These are phyloP conservation scores for Drosophila neotestacea DNA, from an alignment of 2,888 invertebrate species.

Conservation along the genomic window DNA sequence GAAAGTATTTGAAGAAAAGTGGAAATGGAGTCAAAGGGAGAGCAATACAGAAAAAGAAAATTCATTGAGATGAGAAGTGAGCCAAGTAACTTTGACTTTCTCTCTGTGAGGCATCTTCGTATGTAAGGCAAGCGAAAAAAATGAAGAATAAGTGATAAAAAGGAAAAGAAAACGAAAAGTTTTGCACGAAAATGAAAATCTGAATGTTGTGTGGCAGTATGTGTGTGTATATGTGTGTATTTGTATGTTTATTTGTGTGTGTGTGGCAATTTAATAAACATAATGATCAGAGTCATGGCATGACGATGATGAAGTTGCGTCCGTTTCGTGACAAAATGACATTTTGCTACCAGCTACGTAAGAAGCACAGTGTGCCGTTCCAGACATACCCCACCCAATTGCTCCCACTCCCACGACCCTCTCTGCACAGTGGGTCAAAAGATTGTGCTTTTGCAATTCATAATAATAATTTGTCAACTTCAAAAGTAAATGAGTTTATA, in stretches of 20 bases:
- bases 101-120: constrained; percentile 35
- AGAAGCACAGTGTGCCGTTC: constrained; percentile 13
- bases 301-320: constrained; percentile 58
- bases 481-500: no score
- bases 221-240: constrained; percentile 39
- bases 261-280: constrained; percentile 72
- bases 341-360: constrained; percentile 61
- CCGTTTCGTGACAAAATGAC: constrained; percentile 79
- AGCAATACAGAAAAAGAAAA: neutral
- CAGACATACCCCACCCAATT: constrained; percentile 31
- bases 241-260: constrained; percentile 38
- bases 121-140: neutral
- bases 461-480: no score
- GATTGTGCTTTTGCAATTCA: no score
- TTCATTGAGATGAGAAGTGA: constrained; percentile 32
- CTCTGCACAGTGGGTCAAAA: no score
- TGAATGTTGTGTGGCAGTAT: constrained; percentile 26
- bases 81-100: constrained; percentile 44
- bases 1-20: constrained; percentile 17
- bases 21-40: neutral
- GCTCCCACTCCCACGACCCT: constrained; percentile 2
- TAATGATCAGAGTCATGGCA: constrained; percentile 49
- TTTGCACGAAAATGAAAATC: constrained; percentile 63
- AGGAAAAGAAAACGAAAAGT: constrained; percentile 45
- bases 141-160: constrained; percentile 23